Percentiles rank a stretch among this genome's conserved stretches.
Conservation (phyloP, 2,113 vertebrate genomes). For the Sigmodon hispidus region DNA sequence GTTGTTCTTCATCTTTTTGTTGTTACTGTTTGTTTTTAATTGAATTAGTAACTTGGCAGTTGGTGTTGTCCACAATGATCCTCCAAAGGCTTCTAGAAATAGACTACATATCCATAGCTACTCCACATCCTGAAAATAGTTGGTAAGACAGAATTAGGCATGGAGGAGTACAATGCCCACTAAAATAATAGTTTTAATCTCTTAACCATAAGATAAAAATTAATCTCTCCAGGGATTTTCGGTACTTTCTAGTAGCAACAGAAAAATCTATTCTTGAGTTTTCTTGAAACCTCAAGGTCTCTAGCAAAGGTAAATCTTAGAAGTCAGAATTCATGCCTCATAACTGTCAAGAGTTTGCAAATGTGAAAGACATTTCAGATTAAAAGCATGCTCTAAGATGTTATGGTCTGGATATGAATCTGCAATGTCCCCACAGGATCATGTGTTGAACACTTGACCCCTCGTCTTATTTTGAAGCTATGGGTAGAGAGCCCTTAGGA, state of each 20-base stretch:
- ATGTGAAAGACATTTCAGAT: neutral
- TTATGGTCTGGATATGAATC: neutral
- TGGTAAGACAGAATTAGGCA: neutral
- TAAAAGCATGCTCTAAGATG: neutral
- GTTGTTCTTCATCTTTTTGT: neutral
- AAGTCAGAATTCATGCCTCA: neutral
- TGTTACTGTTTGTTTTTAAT: neutral
- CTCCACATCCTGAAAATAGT: neutral
- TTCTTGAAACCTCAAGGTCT: conserved; percentile 17
- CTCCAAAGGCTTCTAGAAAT: too few relatives aligned
- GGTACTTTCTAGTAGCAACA: neutral
- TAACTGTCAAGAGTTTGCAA: neutral
- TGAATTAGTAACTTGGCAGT: neutral
- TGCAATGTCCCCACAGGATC: neutral
- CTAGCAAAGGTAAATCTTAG: conserved; percentile 36
- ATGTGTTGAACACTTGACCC: neutral
- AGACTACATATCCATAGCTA: neutral
- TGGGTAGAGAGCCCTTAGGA: neutral
- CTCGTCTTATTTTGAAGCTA: neutral
- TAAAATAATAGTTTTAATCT: neutral
- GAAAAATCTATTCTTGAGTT: neutral
- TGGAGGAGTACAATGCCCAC: neutral
- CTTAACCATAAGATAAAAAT: neutral
- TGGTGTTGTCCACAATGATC: neutral
- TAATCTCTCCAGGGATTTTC: neutral